Conservation (phyloP, 2,113 vertebrate species). For the Dicerorhinus sumatrensis region DNA sequence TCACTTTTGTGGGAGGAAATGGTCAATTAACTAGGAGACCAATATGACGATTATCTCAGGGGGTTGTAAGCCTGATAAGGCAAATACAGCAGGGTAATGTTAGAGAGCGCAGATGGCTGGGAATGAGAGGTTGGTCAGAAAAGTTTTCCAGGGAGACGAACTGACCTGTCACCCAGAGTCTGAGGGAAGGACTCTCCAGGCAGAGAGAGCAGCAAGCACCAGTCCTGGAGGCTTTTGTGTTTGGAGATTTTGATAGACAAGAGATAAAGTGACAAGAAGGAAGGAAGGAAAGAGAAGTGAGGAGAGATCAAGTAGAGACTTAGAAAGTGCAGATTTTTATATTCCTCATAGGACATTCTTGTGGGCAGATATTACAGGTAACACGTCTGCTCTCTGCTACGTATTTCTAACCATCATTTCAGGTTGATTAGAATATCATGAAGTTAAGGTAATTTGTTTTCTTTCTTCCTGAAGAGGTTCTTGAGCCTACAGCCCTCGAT, state of each 20-base stretch:
- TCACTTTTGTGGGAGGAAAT: not conserved
- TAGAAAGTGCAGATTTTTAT: not conserved
- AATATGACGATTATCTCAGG: not conserved
- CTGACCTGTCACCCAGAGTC: fast-evolving
- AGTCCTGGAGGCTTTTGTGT: not conserved
- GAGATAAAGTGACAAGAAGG: not conserved
- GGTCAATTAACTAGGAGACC: not conserved
- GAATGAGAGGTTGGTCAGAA: not conserved
- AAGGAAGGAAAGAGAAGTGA: not conserved
- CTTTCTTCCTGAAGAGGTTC: not conserved
- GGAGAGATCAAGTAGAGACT: not conserved
- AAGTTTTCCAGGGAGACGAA: not conserved
- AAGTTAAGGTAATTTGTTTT: not conserved
- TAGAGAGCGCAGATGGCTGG: too few relatives aligned
- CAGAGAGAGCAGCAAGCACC: fast-evolving
- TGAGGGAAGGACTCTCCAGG: not conserved
- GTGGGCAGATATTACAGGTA: not conserved
- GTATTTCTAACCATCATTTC: not conserved
- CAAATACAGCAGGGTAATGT: not conserved
- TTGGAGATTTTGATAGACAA: not conserved
- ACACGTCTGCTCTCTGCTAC: fast-evolving
- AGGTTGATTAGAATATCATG: not conserved
- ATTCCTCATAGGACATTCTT: not conserved
- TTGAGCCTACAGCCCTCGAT: fast-evolving
- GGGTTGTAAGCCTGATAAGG: not conserved